phyloP scores from a whole-genome alignment of 2,888 invertebrate species.

The Synergus gifuensis region DNA sequence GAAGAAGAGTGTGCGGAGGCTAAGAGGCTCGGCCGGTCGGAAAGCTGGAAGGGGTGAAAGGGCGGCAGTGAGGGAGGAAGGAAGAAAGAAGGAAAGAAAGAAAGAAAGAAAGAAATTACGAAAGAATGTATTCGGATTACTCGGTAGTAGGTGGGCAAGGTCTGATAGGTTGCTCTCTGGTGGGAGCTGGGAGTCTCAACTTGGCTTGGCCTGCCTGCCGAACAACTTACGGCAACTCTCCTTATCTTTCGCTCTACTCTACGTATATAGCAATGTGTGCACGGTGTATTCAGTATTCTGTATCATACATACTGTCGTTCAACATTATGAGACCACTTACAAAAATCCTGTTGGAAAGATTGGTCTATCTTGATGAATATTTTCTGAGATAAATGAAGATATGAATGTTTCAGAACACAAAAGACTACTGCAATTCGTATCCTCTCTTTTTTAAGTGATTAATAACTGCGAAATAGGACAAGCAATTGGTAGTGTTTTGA shows the following conservation, averaged over 20 bases:
- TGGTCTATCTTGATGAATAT: no score
- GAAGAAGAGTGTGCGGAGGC: constrained; percentile 34
- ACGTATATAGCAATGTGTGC: not conserved
- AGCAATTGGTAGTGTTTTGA: no score
- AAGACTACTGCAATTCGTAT: no score
- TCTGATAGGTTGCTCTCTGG: constrained; percentile 9
- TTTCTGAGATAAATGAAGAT: no score
- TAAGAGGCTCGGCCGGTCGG: constrained; percentile 8
- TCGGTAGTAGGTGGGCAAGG: constrained; percentile 36
- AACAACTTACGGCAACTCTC: constrained; percentile 5
- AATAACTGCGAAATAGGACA: no score
- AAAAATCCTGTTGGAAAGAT: no score
- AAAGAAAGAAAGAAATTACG: constrained; percentile 40
- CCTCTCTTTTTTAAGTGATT: no score
- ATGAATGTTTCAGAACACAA: no score
- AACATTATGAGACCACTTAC: not conserved
- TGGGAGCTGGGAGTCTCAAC: constrained; percentile 32
- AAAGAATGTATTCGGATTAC: constrained; percentile 38
- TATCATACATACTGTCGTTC: not conserved
- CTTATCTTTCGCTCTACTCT: constrained; percentile 8
- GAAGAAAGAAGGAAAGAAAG: constrained; percentile 36
- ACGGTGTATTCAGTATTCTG: not conserved
- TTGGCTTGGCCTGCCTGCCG: not conserved
- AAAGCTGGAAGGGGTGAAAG: constrained; percentile 8
- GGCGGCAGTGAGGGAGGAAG: constrained; percentile 35